Percentiles rank a stretch among this genome's conserved stretches.
Evolutionary conservation across 1,140 invertebrate species (phyloP).

Genomic region (Leptopilina clavipes): DNA sequence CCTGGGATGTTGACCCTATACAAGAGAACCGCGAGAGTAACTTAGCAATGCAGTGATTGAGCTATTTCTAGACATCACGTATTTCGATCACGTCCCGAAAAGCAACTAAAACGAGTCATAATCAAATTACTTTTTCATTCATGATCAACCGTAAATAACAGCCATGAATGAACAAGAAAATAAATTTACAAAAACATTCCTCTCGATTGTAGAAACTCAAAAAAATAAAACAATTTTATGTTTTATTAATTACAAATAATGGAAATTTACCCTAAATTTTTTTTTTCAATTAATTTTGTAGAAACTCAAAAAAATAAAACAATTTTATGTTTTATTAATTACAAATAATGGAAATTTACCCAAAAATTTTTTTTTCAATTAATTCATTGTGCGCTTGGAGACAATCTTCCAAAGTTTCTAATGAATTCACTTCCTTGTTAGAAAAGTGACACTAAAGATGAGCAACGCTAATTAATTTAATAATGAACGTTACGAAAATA

Average conservation of each 20-base stretch:
- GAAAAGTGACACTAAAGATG: background rate
- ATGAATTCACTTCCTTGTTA: background rate
- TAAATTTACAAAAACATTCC: background rate
- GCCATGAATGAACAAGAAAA: slow-evolving; percentile 2
- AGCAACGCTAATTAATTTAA: background rate
- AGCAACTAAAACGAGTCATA: background rate
- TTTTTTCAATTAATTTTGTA: no score
- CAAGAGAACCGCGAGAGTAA: slow-evolving; percentile 15
- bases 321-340: no score
- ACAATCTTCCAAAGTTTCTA: background rate
- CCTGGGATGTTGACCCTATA: slow-evolving; percentile 26
- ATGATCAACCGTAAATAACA: slow-evolving; percentile 6
- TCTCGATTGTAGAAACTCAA: background rate
- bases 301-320: background rate
- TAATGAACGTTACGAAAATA: background rate
- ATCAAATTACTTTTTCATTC: slow-evolving; percentile 22
- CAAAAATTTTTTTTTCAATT: no score
- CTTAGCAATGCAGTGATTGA: slow-evolving; percentile 10
- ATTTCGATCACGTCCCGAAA: slow-evolving; percentile 20
- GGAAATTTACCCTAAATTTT: no score
- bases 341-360: no score
- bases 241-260: no score
- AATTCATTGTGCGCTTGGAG: no score
- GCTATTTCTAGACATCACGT: slow-evolving; percentile 26
- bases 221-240: background rate